Evolutionary conservation across 2,797 vertebrate species (phyloP), one percentile per base, ranked within the genome.

Genomic region (Agapornis canus): DNA sequence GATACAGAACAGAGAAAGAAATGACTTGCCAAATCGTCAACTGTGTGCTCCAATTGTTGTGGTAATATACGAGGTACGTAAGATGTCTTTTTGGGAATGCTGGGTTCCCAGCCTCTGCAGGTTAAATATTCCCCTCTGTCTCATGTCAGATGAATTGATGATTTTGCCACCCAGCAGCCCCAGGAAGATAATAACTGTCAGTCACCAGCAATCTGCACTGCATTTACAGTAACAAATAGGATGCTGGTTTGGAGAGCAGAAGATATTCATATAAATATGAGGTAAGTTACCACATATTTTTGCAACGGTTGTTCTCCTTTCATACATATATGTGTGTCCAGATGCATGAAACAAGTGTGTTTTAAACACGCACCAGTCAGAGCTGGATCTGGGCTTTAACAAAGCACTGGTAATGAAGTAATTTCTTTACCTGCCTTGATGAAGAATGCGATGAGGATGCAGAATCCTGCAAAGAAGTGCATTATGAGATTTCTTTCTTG

Each of bases 401-500:
- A 90, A 82, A 92, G 57, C 45, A n/a, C 54, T 51, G 4, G 27
- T 52, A 71, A 42, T n/a, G 11, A 85, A 86, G 77, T 32, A 63
- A 93, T 89, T 96, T 95, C 79, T 95, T 64, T 29, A 92, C 86
- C 65, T 96, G 89, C 54, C 63, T 83, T 77, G 79, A 90, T 96
- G 90, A 87, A 83, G 83, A 96, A 91, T 92, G 86, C 0, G 1
- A 86, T 0, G 3, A 64, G 54, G 86, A 84, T 92, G 56, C 0
- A 0, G 71, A 95, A 95, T 93, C 90, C 82, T 94, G 92, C 81
- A 57, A 96, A 94, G 84, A 92, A 89, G 40, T 78, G 48, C 76
- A 81, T 92, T 94, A 78, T 89, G 89, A 96, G 69, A 86, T 92
- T 93, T 95, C 65, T 93, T 89, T 92, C 78, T 93, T 85, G 57